Conservation (phyloP, 2,113 vertebrate species). For the Serilophus lunatus region DNA sequence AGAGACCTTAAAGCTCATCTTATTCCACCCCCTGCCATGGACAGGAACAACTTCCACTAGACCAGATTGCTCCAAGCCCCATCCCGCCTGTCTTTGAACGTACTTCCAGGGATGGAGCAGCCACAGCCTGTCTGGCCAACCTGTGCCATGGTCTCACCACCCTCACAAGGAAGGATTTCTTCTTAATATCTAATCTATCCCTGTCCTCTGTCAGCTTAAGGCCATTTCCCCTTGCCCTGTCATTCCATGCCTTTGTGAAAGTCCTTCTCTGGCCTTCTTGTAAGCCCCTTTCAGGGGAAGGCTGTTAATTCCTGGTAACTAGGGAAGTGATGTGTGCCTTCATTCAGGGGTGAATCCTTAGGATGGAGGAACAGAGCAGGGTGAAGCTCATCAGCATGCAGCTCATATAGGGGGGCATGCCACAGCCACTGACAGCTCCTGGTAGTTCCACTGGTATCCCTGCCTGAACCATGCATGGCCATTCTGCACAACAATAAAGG, state of each 20-base stretch:
- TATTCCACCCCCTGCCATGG: not conserved
- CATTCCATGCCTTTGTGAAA: not conserved
- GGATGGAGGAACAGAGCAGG: not conserved
- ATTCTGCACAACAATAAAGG: not conserved
- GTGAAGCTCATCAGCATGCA: not conserved
- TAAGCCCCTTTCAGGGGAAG: not conserved
- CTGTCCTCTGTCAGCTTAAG: not conserved
- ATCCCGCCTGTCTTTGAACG: not conserved
- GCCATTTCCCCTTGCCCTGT: not conserved
- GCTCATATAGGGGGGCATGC: not conserved
- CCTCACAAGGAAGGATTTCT: not conserved
- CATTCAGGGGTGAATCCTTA: not conserved
- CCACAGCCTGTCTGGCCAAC: not conserved
- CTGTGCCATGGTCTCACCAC: not conserved
- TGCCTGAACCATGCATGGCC: not conserved
- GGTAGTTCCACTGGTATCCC: not conserved
- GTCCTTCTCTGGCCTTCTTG: not conserved
- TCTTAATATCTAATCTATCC: not conserved
- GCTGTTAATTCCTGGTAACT: not conserved
- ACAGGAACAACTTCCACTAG: not conserved
- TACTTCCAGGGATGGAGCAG: not conserved
- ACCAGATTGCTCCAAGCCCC: not conserved
- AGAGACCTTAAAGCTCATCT: not conserved
- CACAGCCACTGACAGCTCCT: not conserved
- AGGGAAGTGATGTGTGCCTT: not conserved